phyloP scores from a whole-genome alignment of 2,888 invertebrate species.

The Aquatica leii region DNA sequence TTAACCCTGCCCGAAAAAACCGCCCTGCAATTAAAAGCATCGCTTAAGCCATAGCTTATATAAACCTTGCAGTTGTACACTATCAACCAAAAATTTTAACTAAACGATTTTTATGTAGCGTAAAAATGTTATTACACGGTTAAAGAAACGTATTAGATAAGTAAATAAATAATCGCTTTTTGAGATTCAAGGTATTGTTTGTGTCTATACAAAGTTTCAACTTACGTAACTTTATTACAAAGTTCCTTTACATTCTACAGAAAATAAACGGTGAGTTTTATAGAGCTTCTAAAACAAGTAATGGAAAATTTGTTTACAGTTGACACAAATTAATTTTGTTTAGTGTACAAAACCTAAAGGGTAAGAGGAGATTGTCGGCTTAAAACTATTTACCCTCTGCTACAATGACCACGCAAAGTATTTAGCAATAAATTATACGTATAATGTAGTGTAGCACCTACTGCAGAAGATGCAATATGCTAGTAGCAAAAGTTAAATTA shows the following conservation, averaged over 20 bases:
- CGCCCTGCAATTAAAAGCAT: slow-evolving; percentile 47
- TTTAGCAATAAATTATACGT: slow-evolving; percentile 39
- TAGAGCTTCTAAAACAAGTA: not conserved
- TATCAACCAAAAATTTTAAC: slow-evolving; percentile 25
- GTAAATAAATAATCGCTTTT: slow-evolving; percentile 1
- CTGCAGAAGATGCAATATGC: slow-evolving; percentile 29
- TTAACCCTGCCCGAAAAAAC: slow-evolving; percentile 48
- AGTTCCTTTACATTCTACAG: not conserved
- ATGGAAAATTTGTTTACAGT: not conserved
- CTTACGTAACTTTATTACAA: not conserved
- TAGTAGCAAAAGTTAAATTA: slow-evolving; percentile 22
- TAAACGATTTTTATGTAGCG: not conserved
- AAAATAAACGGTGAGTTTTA: not conserved
- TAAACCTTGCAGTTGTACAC: slow-evolving; percentile 33
- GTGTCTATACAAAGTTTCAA: not conserved
- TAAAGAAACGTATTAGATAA: no score
- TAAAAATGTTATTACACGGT: no score
- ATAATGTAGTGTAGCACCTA: slow-evolving; percentile 31
- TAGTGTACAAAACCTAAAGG: slow-evolving; percentile 26
- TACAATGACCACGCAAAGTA: slow-evolving; percentile 38
- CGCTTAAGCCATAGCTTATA: slow-evolving; percentile 38
- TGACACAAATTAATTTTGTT: slow-evolving; percentile 29
- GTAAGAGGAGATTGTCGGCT: slow-evolving; percentile 34
- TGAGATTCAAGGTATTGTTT: not conserved
- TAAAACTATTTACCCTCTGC: slow-evolving; percentile 40